Conservation (phyloP, 1,140 invertebrate genomes). For the Pseudomyrmex pallidus region DNA sequence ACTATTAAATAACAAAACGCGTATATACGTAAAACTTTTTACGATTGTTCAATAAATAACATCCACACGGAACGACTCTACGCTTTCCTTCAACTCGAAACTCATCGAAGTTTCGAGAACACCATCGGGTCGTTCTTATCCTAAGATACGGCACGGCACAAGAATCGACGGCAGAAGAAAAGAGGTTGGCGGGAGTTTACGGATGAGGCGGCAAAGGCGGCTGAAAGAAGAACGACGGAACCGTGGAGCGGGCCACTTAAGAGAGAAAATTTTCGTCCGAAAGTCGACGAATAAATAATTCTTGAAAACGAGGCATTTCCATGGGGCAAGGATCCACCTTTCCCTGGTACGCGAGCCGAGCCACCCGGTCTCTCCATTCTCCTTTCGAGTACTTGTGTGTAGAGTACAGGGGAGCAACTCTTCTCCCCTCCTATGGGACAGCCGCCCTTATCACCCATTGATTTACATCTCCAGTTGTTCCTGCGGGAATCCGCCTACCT, state of each 20-base stretch:
- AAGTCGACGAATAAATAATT: conserved; percentile 73
- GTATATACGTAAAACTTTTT: not conserved
- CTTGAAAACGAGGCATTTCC: conserved; percentile 68
- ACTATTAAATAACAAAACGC: not conserved
- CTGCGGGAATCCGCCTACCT: conserved; percentile 73
- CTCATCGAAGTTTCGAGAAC: not conserved
- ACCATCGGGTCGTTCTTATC: conserved; percentile 30
- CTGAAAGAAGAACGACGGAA: conserved; percentile 29
- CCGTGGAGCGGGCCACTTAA: conserved; percentile 57
- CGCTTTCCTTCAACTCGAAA: not conserved
- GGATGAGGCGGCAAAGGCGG: not conserved
- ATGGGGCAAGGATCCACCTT: conserved; percentile 68
- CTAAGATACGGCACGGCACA: not conserved
- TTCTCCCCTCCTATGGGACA: conserved; percentile 60
- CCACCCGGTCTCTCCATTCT: conserved; percentile 42
- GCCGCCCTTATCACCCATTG: conserved; percentile 72
- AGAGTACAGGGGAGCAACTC: conserved; percentile 53
- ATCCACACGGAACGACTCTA: not conserved
- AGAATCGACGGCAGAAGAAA: conserved; percentile 28
- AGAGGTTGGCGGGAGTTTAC: conserved; percentile 9
- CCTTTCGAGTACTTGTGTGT: conserved; percentile 52
- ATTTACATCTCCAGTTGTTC: conserved; percentile 75
- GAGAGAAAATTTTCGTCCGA: conserved; percentile 68
- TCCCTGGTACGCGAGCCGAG: conserved; percentile 66
- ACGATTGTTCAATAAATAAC: not conserved